phyloP scores from a whole-genome alignment of 2,797 vertebrate genomes.

The Anguilla pacifica region DNA sequence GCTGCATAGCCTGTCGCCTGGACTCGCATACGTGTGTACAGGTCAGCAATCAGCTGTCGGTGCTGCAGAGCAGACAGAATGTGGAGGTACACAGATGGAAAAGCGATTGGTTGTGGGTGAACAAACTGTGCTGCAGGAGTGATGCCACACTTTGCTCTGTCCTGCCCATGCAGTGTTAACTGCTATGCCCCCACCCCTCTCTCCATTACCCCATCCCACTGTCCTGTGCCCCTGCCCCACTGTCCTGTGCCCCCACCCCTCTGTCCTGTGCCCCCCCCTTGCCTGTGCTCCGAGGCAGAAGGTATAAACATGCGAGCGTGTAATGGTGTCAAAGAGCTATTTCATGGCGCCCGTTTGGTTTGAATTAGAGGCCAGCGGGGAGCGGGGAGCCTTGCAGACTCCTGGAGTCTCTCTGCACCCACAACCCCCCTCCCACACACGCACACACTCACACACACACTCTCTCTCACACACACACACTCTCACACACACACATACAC shows the following conservation, averaged over 20 bases:
- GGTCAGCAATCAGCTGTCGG: no score
- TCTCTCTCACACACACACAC: neutral
- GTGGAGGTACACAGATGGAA: neutral
- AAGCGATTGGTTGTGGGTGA: neutral
- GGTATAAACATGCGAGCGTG: constrained; percentile 58
- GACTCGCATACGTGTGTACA: neutral
- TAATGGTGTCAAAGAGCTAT: constrained; percentile 61
- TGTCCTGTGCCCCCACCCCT: neutral
- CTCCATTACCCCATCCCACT: neutral
- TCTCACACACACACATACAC: constrained; percentile 13
- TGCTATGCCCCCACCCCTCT: neutral
- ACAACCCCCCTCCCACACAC: neutral
- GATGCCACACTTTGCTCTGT: constrained; percentile 35
- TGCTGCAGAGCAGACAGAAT: neutral
- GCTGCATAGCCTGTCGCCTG: neutral
- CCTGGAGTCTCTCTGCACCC: constrained; percentile 33
- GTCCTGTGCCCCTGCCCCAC: no score
- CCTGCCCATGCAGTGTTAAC: constrained; percentile 51
- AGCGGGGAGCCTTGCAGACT: constrained; percentile 45
- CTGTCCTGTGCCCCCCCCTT: neutral
- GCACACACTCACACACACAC: constrained; percentile 13
- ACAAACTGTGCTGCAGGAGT: neutral
- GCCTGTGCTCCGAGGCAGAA: constrained; percentile 48
- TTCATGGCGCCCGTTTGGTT: constrained; percentile 62
- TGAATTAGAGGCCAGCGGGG: constrained; percentile 63